Evolutionary conservation across 2,797 vertebrate genomes (phyloP).

Genomic region (Thalassophryne amazonica): DNA sequence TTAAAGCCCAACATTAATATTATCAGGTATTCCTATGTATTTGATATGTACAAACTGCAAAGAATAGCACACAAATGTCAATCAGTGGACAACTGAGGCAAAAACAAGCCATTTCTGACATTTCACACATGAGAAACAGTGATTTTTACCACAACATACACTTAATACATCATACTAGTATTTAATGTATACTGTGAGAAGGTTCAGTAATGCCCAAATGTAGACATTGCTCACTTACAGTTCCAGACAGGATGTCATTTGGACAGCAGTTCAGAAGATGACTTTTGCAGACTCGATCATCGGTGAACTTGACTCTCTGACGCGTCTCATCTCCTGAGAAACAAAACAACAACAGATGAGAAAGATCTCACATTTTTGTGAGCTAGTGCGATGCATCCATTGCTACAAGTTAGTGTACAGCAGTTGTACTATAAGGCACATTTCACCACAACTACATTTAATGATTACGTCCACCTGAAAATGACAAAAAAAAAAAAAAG

Average conservation of each 20-base stretch:
- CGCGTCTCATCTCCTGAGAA: constrained; percentile 98
- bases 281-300: constrained; percentile 98
- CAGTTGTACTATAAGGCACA: constrained; percentile 10
- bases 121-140: too few relatives aligned
- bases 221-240: constrained; percentile 83
- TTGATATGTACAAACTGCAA: too few relatives aligned
- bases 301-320: constrained; percentile 97
- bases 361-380: constrained; percentile 47
- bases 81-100: too few relatives aligned
- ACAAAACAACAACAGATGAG: constrained; percentile 60
- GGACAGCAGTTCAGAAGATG: constrained; percentile 99
- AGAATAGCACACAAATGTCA: too few relatives aligned
- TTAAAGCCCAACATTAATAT: too few relatives aligned
- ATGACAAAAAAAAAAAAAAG: constrained; percentile 11
- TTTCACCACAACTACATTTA: constrained; percentile 19
- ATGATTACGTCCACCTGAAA: constrained; percentile 15
- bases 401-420: constrained; percentile 21
- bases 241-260: constrained; percentile 97
- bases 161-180: too few relatives aligned
- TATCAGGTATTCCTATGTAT: too few relatives aligned
- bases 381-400: constrained; percentile 51
- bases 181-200: too few relatives aligned
- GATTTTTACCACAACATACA: too few relatives aligned
- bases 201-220: background rate
- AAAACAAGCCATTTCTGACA: too few relatives aligned